Evolutionary conservation across 2,888 invertebrate genomes (phyloP), one percentile per base, ranked within the genome.

Genomic region (Drosophila borborema): DNA sequence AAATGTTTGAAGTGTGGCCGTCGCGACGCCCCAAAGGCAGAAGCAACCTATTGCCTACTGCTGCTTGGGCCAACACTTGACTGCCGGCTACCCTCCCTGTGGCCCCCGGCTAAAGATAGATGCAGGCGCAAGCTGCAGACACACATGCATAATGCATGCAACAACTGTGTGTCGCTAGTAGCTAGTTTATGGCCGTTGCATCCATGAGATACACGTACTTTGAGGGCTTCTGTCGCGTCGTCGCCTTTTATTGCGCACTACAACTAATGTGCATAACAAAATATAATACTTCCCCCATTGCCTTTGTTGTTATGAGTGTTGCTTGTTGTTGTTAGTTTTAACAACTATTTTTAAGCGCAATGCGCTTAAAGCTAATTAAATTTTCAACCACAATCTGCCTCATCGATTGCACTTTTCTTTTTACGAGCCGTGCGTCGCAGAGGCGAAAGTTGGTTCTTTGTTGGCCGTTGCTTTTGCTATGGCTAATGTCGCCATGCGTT

Each of bases 1-100:
- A 86, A 86, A 72, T 87, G 80, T 89, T 89, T 85, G 82, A 86
- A 86, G 80, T 82, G 82, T 70, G 71, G 81, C 81, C 83, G 81
- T 70, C 62, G 77, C 69, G 78, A 72, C 69, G 77, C 69, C 69
- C 71, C 62, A 54, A 51, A 72, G 72, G 72, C 70, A 51, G 16
- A 40, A 48, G 28, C 28, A 28, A 28, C 14, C 54, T 28, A 12
- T 20, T 8, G 7, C 40, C 40, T 23, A 14, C 46, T 23, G 10
- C 28, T 7, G 7, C 40, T 31, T 31, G 31, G 46, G 38, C 38
- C 34, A 51, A 18, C 51, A 34, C 51, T 43, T 16, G 31, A 23
- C 28, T 28, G 28, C 28, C 5, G 40, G 43, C 18, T 5, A 18
- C 40, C 12, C 60, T 56, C 18, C 18, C 34, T 3, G 5, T n/a